Evolutionary conservation across 1,140 invertebrate genomes (phyloP).

Genomic region (Procambarus virginalis): DNA sequence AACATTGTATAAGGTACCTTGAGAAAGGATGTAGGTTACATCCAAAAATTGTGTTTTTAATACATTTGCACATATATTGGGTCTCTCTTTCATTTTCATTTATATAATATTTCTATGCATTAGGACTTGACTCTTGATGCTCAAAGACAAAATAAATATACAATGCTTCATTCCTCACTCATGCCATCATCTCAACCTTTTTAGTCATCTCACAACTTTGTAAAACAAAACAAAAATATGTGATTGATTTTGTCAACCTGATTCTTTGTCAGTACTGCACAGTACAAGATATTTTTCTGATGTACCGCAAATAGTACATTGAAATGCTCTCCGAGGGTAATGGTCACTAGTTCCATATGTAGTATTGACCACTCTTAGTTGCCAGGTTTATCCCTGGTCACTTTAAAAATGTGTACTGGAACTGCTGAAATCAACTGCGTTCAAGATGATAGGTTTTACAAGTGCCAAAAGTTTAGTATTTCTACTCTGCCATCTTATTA

Average conservation of each 20-base stretch:
- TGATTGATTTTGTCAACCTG: not conserved
- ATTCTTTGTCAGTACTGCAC: not conserved
- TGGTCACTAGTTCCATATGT: not conserved
- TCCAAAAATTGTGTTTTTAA: no score
- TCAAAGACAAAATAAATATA: not conserved
- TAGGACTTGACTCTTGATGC: not conserved
- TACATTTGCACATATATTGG: no score
- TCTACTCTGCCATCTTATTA: conserved; percentile 12
- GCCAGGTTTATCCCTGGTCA: not conserved
- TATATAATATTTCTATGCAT: not conserved
- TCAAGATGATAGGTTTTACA: conserved; percentile 29
- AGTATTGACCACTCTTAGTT: not conserved
- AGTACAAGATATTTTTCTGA: not conserved
- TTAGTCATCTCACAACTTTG: not conserved
- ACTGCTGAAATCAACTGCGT: not conserved
- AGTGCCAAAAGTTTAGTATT: conserved; percentile 54
- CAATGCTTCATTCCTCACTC: not conserved
- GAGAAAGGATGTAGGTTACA: no score
- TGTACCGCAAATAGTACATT: not conserved
- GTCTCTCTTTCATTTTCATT: no score
- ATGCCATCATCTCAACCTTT: not conserved
- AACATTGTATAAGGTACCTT: no score
- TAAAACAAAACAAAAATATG: not conserved
- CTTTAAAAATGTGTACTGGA: not conserved
- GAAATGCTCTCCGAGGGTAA: not conserved